Evolutionary conservation across 2,113 vertebrate genomes (phyloP), one percentile per base, ranked within the genome.

Genomic region (Polypterus senegalus): DNA sequence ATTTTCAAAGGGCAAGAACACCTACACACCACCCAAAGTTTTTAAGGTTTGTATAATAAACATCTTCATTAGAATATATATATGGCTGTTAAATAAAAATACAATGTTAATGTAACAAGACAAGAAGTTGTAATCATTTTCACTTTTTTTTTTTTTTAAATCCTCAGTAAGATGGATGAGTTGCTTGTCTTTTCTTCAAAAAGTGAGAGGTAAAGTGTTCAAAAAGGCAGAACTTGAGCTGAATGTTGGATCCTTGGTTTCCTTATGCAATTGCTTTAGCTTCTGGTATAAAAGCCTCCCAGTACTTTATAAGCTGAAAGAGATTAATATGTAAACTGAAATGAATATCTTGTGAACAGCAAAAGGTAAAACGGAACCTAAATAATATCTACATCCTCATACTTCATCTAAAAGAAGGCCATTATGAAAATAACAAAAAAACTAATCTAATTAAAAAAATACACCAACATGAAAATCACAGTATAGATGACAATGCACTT

Each of bases 221-320:
- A 80, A 86, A 83, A 80, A 81, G 86, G 85, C 86, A 85, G 81
- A 79, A 81, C 73, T 80, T 61, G 27, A 57, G 64, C 61, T 11
- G 43, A 68, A 80, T 65, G 58, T 27, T 62, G 70, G 69, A 3
- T 63, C 54, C 71, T 67, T 48, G 45, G 60, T 74, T 67, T 55
- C 3, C 53, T 91, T 90, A 99, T 61, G 92, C 95, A 75, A 99
- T 99, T 60, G 93, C 95, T 86, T 97, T 99, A 4, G 96, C 96
- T 77, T 99, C 95, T 0, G 96, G 96, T 58, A 99, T 77, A 81
- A 99, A 98, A 0, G 92, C 91, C 78, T 99, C 96, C 96, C 96
- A 99, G 77, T 95, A 97, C 71, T 98, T 98, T 65, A 93, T 91
- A 74, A 99, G 78, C 96, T 99, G 82, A 0, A 68, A 65, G 9